Conservation (phyloP, 1,140 invertebrate species). For the Drosophila simulans region DNA sequence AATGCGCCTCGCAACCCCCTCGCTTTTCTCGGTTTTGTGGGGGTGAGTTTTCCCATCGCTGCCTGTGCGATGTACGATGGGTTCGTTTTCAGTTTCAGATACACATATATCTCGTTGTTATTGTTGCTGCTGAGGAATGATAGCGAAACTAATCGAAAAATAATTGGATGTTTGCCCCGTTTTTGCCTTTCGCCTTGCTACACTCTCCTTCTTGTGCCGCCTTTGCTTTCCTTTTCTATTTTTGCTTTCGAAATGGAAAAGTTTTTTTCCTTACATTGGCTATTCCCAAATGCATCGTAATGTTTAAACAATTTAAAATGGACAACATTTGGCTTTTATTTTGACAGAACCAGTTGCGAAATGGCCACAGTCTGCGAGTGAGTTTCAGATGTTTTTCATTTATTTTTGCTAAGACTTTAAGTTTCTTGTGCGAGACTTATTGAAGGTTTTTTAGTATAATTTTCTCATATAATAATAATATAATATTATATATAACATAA, state of each 20-base stretch:
- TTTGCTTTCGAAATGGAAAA: slow-evolving; percentile 59
- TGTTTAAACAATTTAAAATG: slow-evolving; percentile 80
- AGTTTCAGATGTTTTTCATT: slow-evolving; percentile 12
- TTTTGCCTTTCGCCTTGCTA: slow-evolving; percentile 43
- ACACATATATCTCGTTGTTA: slow-evolving; percentile 45
- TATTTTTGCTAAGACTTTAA: neutral
- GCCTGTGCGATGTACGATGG: slow-evolving; percentile 34
- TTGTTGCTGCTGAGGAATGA: slow-evolving; percentile 74
- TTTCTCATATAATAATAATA: neutral
- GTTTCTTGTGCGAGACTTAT: neutral
- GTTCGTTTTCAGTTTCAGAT: slow-evolving; percentile 65
- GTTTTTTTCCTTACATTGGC: slow-evolving; percentile 61
- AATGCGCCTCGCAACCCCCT: slow-evolving; percentile 39
- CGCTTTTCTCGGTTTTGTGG: slow-evolving; percentile 6
- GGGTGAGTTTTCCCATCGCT: slow-evolving; percentile 54
- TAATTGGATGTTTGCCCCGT: slow-evolving; percentile 81
- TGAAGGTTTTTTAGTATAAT: neutral
- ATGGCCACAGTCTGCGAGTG: slow-evolving; percentile 22
- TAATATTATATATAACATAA: too few relatives aligned
- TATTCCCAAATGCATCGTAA: slow-evolving; percentile 84
- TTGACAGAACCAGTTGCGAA: slow-evolving; percentile 69
- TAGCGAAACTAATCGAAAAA: slow-evolving; percentile 85
- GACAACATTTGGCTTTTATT: slow-evolving; percentile 68
- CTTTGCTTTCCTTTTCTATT: slow-evolving; percentile 57
- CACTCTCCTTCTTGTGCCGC: slow-evolving; percentile 27